Evolutionary conservation across 2,797 vertebrate genomes (phyloP).

Genomic region (Brotula barbata): DNA sequence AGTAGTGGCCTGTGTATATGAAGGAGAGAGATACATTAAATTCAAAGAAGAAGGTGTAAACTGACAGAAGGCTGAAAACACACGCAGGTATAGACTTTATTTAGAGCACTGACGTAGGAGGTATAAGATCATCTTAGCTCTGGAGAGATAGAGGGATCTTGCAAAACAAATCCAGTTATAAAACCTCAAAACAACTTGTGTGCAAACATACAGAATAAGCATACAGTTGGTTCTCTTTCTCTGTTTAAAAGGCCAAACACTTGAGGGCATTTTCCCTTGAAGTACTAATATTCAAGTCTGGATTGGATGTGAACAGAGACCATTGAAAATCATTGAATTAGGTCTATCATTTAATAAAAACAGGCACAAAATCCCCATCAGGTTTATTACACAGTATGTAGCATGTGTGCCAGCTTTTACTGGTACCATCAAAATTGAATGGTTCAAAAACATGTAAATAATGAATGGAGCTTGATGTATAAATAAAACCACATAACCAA

Average conservation of each 20-base stretch:
- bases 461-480: slow-evolving; percentile 66
- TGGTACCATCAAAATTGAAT: slow-evolving; percentile 41
- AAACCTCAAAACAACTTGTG: slow-evolving; percentile 57
- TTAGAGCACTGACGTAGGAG: slow-evolving; percentile 59
- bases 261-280: not conserved
- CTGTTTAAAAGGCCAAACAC: slow-evolving; percentile 17
- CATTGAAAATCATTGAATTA: not conserved
- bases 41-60: slow-evolving; percentile 45
- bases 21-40: slow-evolving; percentile 37
- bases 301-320: not conserved
- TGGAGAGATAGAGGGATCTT: slow-evolving; percentile 52
- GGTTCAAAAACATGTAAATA: slow-evolving; percentile 65
- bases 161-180: slow-evolving; percentile 60
- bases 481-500: slow-evolving; percentile 74
- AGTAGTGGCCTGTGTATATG: slow-evolving; percentile 77
- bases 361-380: not conserved
- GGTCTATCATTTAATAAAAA: slow-evolving; percentile 3
- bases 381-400: slow-evolving; percentile 4
- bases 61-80: slow-evolving; percentile 39
- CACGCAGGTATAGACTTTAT: slow-evolving; percentile 46
- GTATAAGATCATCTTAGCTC: slow-evolving; percentile 42
- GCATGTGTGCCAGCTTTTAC: slow-evolving; percentile 3
- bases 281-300: not conserved
- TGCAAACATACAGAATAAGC: slow-evolving; percentile 29
- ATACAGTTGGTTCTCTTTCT: slow-evolving; percentile 24